Conservation (phyloP, 2,888 invertebrate species). For the Rhamphomyia laevipes region DNA sequence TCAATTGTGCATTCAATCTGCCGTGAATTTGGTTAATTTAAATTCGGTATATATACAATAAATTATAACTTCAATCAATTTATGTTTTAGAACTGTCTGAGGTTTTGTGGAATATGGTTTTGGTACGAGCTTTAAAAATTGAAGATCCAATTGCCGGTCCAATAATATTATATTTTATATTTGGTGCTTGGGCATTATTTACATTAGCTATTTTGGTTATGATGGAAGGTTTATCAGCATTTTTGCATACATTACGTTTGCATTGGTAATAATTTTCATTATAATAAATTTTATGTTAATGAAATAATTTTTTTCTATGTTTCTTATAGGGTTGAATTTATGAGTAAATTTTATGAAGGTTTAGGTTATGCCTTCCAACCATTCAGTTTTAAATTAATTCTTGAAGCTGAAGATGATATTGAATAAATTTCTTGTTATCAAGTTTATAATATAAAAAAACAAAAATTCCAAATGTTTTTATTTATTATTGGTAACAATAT, state of each 20-base stretch:
- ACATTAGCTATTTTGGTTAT: conserved; percentile 91
- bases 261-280: conserved; percentile 72
- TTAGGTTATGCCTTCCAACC: conserved; percentile 73
- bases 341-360: conserved; percentile 86
- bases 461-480: too few relatives aligned
- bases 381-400: conserved; percentile 70
- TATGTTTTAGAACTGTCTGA: conserved; percentile 58
- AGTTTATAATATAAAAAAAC: too few relatives aligned
- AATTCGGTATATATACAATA: too few relatives aligned
- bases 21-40: too few relatives aligned
- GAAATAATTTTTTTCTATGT: background rate
- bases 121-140: conserved; percentile 55
- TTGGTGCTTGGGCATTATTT: conserved; percentile 80
- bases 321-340: conserved; percentile 78
- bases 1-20: too few relatives aligned
- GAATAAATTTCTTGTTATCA: conserved; percentile 14
- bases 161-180: conserved; percentile 66
- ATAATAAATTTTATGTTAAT: background rate
- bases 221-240: conserved; percentile 99
- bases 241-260: conserved; percentile 93
- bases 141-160: conserved; percentile 50
- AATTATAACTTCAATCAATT: background rate
- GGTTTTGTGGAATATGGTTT: conserved; percentile 90
- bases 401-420: conserved; percentile 43
- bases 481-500: too few relatives aligned